Evolutionary conservation across 2,888 invertebrate species (phyloP), one percentile per base, ranked within the genome.

Genomic region (Nyleta sp.): DNA sequence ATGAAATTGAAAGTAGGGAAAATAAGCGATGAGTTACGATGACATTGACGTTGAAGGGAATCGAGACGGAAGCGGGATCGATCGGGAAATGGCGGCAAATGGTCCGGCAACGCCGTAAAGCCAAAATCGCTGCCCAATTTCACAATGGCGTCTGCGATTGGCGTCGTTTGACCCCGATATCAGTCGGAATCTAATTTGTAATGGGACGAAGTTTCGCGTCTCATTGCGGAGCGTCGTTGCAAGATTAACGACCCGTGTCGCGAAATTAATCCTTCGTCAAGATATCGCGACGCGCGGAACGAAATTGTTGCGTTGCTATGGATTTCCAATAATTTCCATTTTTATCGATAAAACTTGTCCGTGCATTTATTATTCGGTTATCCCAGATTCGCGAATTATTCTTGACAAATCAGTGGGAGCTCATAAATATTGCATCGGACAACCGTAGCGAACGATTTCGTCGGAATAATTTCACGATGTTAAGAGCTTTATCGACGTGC

Each of bases 241-340:
- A 48, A 55, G 55, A 72, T 72, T 62, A 62, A 62, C 46, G 62
- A 33, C 33, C 46, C 62, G n/a, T n/a, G n/a, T n/a, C n/a, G n/a
- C n/a, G n/a, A n/a, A n/a, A n/a, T n/a, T n/a, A n/a, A n/a, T n/a
- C n/a, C n/a, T n/a, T n/a, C n/a, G n/a, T n/a, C n/a, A n/a, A n/a
- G n/a, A n/a, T n/a, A n/a, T n/a, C n/a, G n/a, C n/a, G n/a, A n/a
- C n/a, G n/a, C n/a, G n/a, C n/a, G n/a, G n/a, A n/a, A n/a, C n/a
- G n/a, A n/a, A n/a, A n/a, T n/a, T n/a, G n/a, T n/a, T n/a, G n/a
- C n/a, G n/a, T n/a, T n/a, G n/a, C n/a, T n/a, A n/a, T n/a, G n/a
- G n/a, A n/a, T n/a, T n/a, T n/a, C n/a, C n/a, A n/a, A n/a, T n/a
- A n/a, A n/a, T n/a, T n/a, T n/a, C n/a, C n/a, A n/a, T n/a, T n/a